Conservation (phyloP, 2,888 invertebrate genomes). For the Acrobasis suavella region DNA sequence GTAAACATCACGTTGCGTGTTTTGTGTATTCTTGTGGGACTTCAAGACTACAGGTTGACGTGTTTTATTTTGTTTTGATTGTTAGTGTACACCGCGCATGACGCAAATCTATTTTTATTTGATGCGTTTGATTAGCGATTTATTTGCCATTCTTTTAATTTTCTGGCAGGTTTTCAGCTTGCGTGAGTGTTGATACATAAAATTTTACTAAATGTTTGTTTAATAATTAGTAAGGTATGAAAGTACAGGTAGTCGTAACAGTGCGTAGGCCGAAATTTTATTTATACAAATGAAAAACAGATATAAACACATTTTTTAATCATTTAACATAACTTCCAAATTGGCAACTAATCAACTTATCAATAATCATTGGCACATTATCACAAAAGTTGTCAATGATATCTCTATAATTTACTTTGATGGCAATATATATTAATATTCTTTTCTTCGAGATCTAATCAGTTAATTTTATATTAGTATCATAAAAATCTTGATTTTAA, state of each 20-base stretch:
- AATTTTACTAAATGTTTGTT: too few relatives aligned
- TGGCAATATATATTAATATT: slow-evolving; percentile 39
- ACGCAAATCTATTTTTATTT: slow-evolving; percentile 30
- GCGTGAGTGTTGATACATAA: neutral
- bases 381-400: slow-evolving; percentile 82
- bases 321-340: slow-evolving; percentile 40
- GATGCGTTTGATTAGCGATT: slow-evolving; percentile 23
- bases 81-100: slow-evolving; percentile 39
- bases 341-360: slow-evolving; percentile 52
- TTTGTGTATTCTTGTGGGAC: slow-evolving; percentile 59
- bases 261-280: neutral
- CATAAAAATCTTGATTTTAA: slow-evolving; percentile 1
- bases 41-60: slow-evolving; percentile 65
- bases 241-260: neutral
- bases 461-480: neutral
- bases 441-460: slow-evolving; percentile 36
- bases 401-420: slow-evolving; percentile 32
- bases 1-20: slow-evolving; percentile 51
- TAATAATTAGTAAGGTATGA: too few relatives aligned
- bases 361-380: slow-evolving; percentile 82
- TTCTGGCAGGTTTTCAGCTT: neutral
- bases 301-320: slow-evolving; percentile 41
- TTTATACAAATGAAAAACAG: neutral
- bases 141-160: neutral
- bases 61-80: slow-evolving; percentile 67